phyloP scores from a whole-genome alignment of 1,140 invertebrate genomes.

The Zelostemma sp. region DNA sequence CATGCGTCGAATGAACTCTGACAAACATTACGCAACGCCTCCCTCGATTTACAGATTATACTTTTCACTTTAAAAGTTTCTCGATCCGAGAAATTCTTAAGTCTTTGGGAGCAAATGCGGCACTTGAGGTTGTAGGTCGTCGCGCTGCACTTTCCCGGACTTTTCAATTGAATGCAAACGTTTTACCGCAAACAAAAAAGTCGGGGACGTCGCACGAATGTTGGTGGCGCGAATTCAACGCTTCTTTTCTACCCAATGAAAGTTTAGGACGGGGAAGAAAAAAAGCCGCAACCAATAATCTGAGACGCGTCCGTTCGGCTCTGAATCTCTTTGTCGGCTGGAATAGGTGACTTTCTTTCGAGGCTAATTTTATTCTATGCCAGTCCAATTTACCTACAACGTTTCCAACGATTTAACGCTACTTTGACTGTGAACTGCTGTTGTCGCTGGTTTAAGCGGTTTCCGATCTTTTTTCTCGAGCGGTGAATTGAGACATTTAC shows the following conservation, averaged over 20 bases:
- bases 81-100: too few relatives aligned
- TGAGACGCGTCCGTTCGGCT: conserved; percentile 53
- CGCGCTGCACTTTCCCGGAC: not conserved
- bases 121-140: not conserved
- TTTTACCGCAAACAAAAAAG: not conserved
- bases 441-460: conserved; percentile 25
- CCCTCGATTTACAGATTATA: too few relatives aligned
- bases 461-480: conserved; percentile 8
- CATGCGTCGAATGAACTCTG: too few relatives aligned
- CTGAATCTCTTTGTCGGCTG: conserved; percentile 54
- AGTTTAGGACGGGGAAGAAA: conserved; percentile 18
- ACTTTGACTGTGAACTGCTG: conserved; percentile 33
- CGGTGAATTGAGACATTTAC: too few relatives aligned
- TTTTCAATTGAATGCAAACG: not conserved
- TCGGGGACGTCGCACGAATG: not conserved
- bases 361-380: conserved; percentile 50
- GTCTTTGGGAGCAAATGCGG: not conserved
- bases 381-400: conserved; percentile 33
- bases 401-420: conserved; percentile 47
- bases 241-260: conserved; percentile 18
- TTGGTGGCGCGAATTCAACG: conserved; percentile 9
- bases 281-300: conserved; percentile 41
- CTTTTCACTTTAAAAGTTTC: too few relatives aligned
- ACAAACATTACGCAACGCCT: too few relatives aligned
- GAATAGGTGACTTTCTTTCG: conserved; percentile 53